Evolutionary conservation across 2,113 vertebrate species (phyloP).

Genomic region (Oreotrochilus melanogaster): DNA sequence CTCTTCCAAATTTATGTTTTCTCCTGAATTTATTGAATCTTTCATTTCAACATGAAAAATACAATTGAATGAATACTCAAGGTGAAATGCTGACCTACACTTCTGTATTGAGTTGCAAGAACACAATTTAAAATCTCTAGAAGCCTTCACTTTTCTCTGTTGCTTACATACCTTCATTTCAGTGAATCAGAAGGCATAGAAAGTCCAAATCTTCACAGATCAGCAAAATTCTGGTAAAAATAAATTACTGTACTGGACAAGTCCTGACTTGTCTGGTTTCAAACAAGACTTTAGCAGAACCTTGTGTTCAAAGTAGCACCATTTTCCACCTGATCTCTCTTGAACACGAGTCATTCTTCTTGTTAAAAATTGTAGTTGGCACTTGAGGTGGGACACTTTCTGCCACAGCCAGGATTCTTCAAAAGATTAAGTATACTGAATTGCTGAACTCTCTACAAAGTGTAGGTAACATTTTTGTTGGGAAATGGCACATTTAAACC

Average conservation of each 20-base stretch:
- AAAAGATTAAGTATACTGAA: constrained; percentile 15
- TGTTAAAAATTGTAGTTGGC: constrained; percentile 47
- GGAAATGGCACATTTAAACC: constrained; percentile 76
- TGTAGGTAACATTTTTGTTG: constrained; percentile 75
- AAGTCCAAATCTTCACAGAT: constrained; percentile 50
- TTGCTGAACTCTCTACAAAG: constrained; percentile 74
- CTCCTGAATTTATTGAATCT: constrained; percentile 66
- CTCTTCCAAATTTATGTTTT: constrained; percentile 61
- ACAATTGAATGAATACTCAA: constrained; percentile 39
- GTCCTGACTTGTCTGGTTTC: constrained; percentile 27
- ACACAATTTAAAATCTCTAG: background rate
- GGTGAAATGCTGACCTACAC: constrained; percentile 63
- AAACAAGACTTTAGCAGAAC: constrained; percentile 49
- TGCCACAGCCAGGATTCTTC: constrained; percentile 59
- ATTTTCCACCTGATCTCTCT: constrained; percentile 76
- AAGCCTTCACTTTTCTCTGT: background rate
- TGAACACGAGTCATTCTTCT: background rate
- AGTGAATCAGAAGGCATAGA: constrained; percentile 31
- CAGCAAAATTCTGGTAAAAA: constrained; percentile 64
- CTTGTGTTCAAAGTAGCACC: constrained; percentile 86
- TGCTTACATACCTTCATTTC: constrained; percentile 21
- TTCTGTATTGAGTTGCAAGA: constrained; percentile 54
- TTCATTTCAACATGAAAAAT: constrained; percentile 74
- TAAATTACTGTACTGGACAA: constrained; percentile 68
- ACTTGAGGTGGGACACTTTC: constrained; percentile 55